Percentiles rank a stretch among this genome's conserved stretches.
Evolutionary conservation across 2,113 vertebrate species (phyloP).

Genomic region (Clupea harengus): DNA sequence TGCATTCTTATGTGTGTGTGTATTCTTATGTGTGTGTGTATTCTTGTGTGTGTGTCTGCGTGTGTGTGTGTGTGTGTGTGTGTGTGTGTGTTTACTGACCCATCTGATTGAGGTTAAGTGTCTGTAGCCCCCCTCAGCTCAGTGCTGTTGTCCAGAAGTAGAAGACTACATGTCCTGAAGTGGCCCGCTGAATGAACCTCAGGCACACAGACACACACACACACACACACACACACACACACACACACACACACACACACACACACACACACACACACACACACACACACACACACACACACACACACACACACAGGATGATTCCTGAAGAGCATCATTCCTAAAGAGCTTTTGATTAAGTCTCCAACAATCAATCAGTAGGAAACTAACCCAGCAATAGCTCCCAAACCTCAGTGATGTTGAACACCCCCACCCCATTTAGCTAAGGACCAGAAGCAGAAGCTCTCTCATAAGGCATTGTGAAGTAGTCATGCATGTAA

Average conservation of each 20-base stretch:
- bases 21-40: too few relatives aligned
- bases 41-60: background rate
- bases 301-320: background rate
- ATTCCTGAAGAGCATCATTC: background rate
- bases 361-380: background rate
- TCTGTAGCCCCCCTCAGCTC: background rate
- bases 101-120: constrained; percentile 7
- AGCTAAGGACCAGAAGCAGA: too few relatives aligned
- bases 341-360: background rate
- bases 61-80: background rate
- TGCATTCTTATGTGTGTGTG: too few relatives aligned
- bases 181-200: background rate
- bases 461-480: background rate
- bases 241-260: background rate
- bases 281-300: constrained; percentile 22
- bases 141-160: background rate
- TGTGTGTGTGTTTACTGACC: background rate
- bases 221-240: background rate
- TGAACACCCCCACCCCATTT: too few relatives aligned
- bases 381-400: background rate
- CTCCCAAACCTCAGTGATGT: background rate
- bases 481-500: background rate
- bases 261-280: constrained; percentile 12
- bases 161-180: background rate
- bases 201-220: background rate